Conservation (phyloP, 2,888 invertebrate species). For the Aphodius sticticus region DNA sequence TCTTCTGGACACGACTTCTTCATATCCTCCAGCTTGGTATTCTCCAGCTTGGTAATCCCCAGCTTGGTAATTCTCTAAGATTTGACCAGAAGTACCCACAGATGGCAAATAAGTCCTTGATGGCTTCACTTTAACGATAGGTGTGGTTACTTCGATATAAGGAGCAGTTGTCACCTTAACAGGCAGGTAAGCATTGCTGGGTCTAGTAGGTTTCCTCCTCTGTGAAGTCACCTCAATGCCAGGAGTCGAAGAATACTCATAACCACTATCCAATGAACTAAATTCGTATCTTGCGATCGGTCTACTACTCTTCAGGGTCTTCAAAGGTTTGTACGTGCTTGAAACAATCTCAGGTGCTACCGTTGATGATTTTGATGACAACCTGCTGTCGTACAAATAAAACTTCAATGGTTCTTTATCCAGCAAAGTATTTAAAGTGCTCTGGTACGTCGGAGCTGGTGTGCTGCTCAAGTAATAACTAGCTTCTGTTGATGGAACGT, state of each 20-base stretch:
- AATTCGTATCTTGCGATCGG: conserved; percentile 48
- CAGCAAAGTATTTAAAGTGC: conserved; percentile 19
- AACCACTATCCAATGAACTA: conserved; percentile 47
- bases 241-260: conserved; percentile 33
- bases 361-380: conserved; percentile 40
- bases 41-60: conserved; percentile 30
- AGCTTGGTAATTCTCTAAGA: conserved; percentile 33
- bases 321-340: conserved; percentile 12
- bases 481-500: not conserved
- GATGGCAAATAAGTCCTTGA: conserved; percentile 33
- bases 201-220: conserved; percentile 24
- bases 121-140: conserved; percentile 14
- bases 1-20: not conserved
- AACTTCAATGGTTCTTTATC: conserved; percentile 42
- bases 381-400: conserved; percentile 49
- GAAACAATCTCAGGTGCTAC: conserved; percentile 11
- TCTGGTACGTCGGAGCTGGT: conserved; percentile 53
- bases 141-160: conserved; percentile 21
- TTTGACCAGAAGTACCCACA: not conserved
- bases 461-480: not conserved
- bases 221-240: conserved; percentile 24
- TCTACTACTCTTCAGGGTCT: conserved; percentile 38
- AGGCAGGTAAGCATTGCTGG: conserved; percentile 18
- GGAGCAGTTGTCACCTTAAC: conserved; percentile 25
- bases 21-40: conserved; percentile 26